Evolutionary conservation across 53 echinoderm and acorn worm species (phyloP).

Genomic region (Echinometra lucunter): DNA sequence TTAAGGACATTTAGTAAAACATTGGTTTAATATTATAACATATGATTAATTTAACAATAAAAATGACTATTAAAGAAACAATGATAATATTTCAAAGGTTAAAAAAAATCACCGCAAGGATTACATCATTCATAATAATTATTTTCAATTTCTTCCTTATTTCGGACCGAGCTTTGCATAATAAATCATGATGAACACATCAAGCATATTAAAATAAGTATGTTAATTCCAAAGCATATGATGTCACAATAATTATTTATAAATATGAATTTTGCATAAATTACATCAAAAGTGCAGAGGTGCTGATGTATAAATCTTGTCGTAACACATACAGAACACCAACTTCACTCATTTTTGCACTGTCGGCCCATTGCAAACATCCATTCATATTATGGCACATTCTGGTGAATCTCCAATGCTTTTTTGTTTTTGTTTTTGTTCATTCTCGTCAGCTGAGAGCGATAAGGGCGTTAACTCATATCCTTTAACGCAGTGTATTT

Average conservation of each 20-base stretch:
- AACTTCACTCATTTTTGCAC: background rate
- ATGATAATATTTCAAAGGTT: no score
- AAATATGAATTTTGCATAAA: conserved; percentile 4
- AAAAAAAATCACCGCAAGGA: conserved; percentile 29
- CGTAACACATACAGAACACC: background rate
- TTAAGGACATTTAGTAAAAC: background rate
- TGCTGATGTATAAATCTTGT: background rate
- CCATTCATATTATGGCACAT: conserved; percentile 21
- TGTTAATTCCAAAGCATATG: conserved; percentile 38
- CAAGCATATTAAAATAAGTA: conserved; percentile 26
- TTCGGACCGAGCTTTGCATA: background rate
- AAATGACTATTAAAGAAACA: no score
- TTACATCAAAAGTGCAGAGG: background rate
- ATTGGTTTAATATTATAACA: background rate
- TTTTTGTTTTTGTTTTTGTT: background rate
- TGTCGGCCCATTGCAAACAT: background rate
- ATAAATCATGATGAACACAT: conserved; percentile 25
- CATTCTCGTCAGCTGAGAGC: no score
- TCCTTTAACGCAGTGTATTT: no score
- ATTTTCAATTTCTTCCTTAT: background rate
- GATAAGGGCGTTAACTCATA: no score
- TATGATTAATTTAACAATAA: no score
- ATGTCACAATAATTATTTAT: background rate
- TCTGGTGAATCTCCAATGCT: background rate
- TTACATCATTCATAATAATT: background rate